Conservation (phyloP, 1,140 invertebrate species). For the Trigoniulus corallinus region DNA sequence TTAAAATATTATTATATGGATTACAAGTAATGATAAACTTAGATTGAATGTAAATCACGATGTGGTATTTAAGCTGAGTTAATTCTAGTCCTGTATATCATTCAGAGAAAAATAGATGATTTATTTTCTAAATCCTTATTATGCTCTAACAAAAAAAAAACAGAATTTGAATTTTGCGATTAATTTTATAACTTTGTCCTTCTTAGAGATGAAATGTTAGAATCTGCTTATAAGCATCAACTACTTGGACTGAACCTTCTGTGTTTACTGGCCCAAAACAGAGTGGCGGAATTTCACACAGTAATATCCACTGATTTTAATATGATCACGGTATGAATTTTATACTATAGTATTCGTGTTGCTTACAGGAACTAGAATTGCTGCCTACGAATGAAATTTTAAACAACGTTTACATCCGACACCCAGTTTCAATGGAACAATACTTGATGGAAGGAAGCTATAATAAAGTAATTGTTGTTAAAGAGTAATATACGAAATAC, state of each 20-base stretch:
- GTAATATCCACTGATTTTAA: conserved; percentile 21
- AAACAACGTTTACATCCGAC: conserved; percentile 83
- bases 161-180: too few species aligned
- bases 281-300: conserved; percentile 96
- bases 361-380: conserved; percentile 72
- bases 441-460: conserved; percentile 99
- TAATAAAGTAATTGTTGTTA: conserved; percentile 56
- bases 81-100: neutral
- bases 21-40: conserved; percentile 50
- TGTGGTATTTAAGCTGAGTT: neutral
- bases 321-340: neutral
- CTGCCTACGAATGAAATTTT: conserved; percentile 84
- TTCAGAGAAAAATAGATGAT: too few species aligned
- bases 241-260: conserved; percentile 87
- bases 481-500: neutral
- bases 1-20: conserved; percentile 96
- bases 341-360: too few species aligned
- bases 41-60: neutral
- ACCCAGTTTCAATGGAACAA: conserved; percentile 90
- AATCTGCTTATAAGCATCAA: conserved; percentile 90
- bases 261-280: conserved; percentile 87
- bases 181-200: neutral
- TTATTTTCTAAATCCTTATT: conserved; percentile 3
- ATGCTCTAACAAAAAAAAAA: conserved; percentile 1
- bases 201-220: conserved; percentile 55